These are phyloP conservation scores for Heliornis fulica DNA, from an alignment of 2,113 vertebrate genomes.

Conservation along the genomic window DNA sequence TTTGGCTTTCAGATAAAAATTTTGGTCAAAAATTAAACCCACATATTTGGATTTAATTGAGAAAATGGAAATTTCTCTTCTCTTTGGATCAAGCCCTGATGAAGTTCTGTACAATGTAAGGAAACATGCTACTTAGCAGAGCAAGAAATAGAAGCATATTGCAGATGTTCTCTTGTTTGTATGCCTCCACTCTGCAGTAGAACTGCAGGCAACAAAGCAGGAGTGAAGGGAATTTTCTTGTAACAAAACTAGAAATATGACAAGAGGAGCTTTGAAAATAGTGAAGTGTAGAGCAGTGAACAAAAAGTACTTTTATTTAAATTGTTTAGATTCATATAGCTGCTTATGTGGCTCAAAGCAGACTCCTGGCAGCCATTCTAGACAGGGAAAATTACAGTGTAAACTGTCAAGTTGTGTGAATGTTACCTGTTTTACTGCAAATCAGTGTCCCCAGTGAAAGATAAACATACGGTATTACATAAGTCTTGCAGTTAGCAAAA, in stretches of 20 bases:
- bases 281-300: not conserved
- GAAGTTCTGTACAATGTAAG: not conserved
- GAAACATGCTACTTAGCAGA: not conserved
- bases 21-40: not conserved
- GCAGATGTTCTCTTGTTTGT: not conserved
- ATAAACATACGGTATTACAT: not conserved
- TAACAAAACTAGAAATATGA: not conserved
- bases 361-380: not conserved
- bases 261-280: not conserved
- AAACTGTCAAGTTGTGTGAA: not conserved
- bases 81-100: not conserved
- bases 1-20: not conserved
- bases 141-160: not conserved
- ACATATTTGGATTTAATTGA: not conserved
- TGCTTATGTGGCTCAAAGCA: not conserved
- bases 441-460: not conserved
- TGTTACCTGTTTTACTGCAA: conserved; percentile 1
- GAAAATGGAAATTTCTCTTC: not conserved
- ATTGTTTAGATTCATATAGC: not conserved
- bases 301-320: not conserved
- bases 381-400: not conserved
- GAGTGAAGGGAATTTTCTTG: not conserved
- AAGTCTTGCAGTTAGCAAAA: not conserved
- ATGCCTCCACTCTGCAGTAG: not conserved
- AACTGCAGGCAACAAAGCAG: not conserved